Percentiles rank a stretch among this genome's conserved stretches.
Evolutionary conservation across 2,888 invertebrate genomes (phyloP).

Genomic region (Marronus borbonicus): DNA sequence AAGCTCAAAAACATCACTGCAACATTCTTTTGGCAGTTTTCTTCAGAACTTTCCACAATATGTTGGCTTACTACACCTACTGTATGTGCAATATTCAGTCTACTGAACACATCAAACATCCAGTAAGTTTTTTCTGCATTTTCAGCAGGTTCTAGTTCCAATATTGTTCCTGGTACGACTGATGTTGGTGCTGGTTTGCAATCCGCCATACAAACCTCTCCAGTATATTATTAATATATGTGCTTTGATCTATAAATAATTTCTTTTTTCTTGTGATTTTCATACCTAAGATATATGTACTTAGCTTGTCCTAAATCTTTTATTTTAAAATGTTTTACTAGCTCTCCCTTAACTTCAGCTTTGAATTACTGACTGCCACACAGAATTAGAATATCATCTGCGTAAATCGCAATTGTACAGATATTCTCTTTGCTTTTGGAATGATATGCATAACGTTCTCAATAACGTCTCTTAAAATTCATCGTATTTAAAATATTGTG

Average conservation of each 20-base stretch:
- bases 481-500: background rate
- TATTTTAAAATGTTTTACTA: background rate
- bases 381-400: background rate
- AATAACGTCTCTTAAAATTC: constrained; percentile 4
- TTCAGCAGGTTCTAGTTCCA: constrained; percentile 47
- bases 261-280: constrained; percentile 53
- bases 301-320: background rate
- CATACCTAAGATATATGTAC: constrained; percentile 56
- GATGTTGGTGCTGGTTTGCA: constrained; percentile 58
- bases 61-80: constrained; percentile 54
- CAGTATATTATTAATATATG: constrained; percentile 58
- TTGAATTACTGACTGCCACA: background rate
- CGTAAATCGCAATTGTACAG: background rate
- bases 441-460: background rate
- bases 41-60: constrained; percentile 52
- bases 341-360: background rate
- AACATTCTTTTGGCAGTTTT: constrained; percentile 53
- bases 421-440: background rate
- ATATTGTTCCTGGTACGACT: constrained; percentile 50
- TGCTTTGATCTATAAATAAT: constrained; percentile 54
- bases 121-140: constrained; percentile 50
- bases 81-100: constrained; percentile 54
- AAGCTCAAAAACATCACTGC: too few species aligned
- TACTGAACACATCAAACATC: constrained; percentile 52
- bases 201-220: constrained; percentile 57